These are phyloP conservation scores for Saxidomus purpurata DNA, from an alignment of 1,140 invertebrate genomes.

Conservation along the genomic window DNA sequence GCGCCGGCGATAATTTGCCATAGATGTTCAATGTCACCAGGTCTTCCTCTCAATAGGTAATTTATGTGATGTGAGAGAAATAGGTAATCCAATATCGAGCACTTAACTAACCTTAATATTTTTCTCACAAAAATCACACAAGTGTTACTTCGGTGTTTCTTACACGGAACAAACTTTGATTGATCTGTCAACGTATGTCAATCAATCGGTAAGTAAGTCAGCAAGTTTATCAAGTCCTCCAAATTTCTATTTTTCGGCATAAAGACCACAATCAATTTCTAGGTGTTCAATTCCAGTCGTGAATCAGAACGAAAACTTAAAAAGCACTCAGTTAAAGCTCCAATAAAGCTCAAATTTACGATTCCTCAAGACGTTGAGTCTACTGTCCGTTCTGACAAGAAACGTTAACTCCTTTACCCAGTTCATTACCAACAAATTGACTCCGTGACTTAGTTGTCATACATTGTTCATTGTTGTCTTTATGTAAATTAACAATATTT, in stretches of 20 bases:
- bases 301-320: too few species aligned
- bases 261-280: too few species aligned
- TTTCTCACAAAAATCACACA: background rate
- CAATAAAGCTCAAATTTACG: too few species aligned
- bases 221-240: too few species aligned
- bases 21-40: slow-evolving; percentile 13
- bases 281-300: too few species aligned
- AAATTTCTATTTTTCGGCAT: too few species aligned
- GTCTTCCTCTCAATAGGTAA: background rate
- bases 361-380: background rate
- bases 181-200: background rate
- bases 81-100: slow-evolving; percentile 18
- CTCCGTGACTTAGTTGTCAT: background rate
- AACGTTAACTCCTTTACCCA: background rate
- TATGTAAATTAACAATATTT: background rate
- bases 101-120: slow-evolving; percentile 19
- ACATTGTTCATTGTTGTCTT: slow-evolving; percentile 5
- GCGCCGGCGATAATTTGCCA: slow-evolving; percentile 11
- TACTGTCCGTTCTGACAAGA: background rate
- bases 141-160: background rate
- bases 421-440: background rate
- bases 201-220: too few species aligned
- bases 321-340: too few species aligned
- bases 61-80: slow-evolving; percentile 20
- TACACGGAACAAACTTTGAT: background rate